Evolutionary conservation across 2,888 invertebrate species (phyloP).

Genomic region (Clistopyga incitator): DNA sequence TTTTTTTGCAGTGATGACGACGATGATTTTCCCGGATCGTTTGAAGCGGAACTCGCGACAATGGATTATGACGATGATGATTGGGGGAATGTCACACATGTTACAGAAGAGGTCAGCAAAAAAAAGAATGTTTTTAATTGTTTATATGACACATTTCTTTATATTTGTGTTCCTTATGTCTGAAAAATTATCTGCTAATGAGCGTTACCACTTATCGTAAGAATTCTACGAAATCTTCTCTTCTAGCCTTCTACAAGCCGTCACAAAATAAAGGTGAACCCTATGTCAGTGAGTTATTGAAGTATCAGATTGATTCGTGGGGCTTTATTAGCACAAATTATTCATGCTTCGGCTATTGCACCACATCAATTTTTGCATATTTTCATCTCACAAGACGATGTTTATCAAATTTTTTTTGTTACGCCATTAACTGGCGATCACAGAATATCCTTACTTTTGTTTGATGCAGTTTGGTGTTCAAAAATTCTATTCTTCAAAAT

Average conservation of each 20-base stretch:
- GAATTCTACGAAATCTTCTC: constrained; percentile 45
- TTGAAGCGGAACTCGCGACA: constrained; percentile 90
- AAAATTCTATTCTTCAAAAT: not conserved
- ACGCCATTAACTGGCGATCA: not conserved
- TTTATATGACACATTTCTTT: constrained; percentile 6
- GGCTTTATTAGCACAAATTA: constrained; percentile 13
- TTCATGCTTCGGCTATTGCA: constrained; percentile 7
- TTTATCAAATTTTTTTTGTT: not conserved
- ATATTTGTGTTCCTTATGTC: not conserved
- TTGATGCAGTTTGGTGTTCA: constrained; percentile 12
- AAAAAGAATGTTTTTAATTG: constrained; percentile 26
- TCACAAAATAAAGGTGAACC: constrained; percentile 45
- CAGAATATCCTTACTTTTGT: not conserved
- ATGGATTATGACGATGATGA: constrained; percentile 88
- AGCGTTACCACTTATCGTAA: not conserved
- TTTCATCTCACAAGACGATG: not conserved
- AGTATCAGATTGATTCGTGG: constrained; percentile 5
- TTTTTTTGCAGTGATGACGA: constrained; percentile 82
- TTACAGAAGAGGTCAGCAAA: constrained; percentile 84
- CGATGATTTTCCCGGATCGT: constrained; percentile 87
- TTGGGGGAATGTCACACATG: constrained; percentile 84
- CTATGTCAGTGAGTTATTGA: constrained; percentile 63
- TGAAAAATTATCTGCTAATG: not conserved
- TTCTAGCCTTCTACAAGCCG: constrained; percentile 65
- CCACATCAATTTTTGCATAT: not conserved